Percentiles rank a stretch among this genome's conserved stretches.
These are phyloP conservation scores for Eciton burchellii DNA, from an alignment of 1,140 invertebrate genomes.

Conservation along the genomic window DNA sequence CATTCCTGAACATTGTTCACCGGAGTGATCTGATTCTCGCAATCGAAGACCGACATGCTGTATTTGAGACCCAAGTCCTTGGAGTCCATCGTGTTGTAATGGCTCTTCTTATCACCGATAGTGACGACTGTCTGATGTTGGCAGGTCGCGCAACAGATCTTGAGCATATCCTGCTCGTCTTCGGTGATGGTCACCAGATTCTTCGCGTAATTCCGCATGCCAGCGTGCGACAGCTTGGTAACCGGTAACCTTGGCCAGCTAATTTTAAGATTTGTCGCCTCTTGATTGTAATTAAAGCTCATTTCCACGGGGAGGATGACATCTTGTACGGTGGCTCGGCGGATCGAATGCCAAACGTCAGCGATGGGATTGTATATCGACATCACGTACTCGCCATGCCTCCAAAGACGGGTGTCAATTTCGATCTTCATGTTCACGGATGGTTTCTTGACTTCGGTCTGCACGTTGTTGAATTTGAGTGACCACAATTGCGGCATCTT, in stretches of 20 bases:
- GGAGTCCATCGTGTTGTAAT: slow-evolving; percentile 57
- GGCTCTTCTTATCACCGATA: slow-evolving; percentile 69
- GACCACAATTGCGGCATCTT: slow-evolving; percentile 73
- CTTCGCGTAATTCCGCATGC: slow-evolving; percentile 71
- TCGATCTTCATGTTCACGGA: slow-evolving; percentile 51
- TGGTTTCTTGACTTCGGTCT: slow-evolving; percentile 5
- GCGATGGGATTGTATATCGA: slow-evolving; percentile 81
- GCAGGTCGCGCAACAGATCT: slow-evolving; percentile 76
- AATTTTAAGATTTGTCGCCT: slow-evolving; percentile 75
- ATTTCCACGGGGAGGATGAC: slow-evolving; percentile 74
- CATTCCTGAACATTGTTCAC: slow-evolving; percentile 47
- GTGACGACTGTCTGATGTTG: slow-evolving; percentile 75
- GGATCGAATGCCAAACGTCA: slow-evolving; percentile 80
- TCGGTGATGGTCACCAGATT: slow-evolving; percentile 77
- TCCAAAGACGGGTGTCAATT: slow-evolving; percentile 69
- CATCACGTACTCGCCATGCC: slow-evolving; percentile 78
- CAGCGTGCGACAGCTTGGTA: slow-evolving; percentile 71
- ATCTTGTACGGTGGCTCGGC: slow-evolving; percentile 74
- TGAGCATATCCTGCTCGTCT: slow-evolving; percentile 74
- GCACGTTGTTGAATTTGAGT: slow-evolving; percentile 61
- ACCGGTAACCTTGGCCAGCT: slow-evolving; percentile 74
- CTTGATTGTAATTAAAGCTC: slow-evolving; percentile 72
- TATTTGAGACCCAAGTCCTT: slow-evolving; percentile 78
- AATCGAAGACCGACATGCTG: slow-evolving; percentile 75
- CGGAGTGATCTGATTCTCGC: slow-evolving; percentile 73